Evolutionary conservation across 37 sponge, comb jelly and placozoan genomes (phyloP).

Genomic region (Axinella damicornis): DNA sequence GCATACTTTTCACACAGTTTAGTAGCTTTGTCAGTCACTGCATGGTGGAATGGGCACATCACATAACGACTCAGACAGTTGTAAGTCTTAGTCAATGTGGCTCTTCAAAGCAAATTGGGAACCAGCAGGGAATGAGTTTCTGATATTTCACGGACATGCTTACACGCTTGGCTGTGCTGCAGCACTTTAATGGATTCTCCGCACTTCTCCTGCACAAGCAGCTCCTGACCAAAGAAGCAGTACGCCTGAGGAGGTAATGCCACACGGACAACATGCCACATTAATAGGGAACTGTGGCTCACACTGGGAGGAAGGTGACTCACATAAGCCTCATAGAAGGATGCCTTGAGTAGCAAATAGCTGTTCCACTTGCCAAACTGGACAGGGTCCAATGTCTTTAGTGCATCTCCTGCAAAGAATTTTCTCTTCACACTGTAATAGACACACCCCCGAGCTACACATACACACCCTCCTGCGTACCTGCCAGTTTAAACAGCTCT

Average conservation of each 20-base stretch:
- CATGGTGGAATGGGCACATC: not conserved
- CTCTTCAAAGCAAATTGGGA: too few relatives aligned
- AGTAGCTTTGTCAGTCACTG: slow-evolving; percentile 84
- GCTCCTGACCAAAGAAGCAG: slow-evolving; percentile 91
- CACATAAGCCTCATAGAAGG: slow-evolving; percentile 92
- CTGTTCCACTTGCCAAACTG: slow-evolving; percentile 89
- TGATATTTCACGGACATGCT: slow-evolving; percentile 24
- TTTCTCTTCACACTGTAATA: too few relatives aligned
- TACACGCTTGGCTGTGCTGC: slow-evolving; percentile 83
- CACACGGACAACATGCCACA: not conserved
- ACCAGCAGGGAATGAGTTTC: too few relatives aligned
- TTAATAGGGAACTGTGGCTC: not conserved
- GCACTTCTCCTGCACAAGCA: slow-evolving; percentile 95
- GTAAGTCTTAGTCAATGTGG: not conserved
- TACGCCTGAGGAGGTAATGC: slow-evolving; percentile 93
- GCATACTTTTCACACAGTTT: slow-evolving; percentile 92
- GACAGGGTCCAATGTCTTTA: slow-evolving; percentile 85
- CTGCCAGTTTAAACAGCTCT: slow-evolving; percentile 77
- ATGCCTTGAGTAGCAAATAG: slow-evolving; percentile 85
- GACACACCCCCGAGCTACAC: too few relatives aligned
- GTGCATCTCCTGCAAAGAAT: slow-evolving; percentile 58
- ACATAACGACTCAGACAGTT: not conserved
- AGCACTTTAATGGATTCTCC: slow-evolving; percentile 91
- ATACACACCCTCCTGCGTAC: slow-evolving; percentile 25
- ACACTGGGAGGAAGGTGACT: slow-evolving; percentile 7